Base-by-base conservation (phyloP, 2,888 invertebrate genomes). In the Pristionchus fissidentatus region DNA sequence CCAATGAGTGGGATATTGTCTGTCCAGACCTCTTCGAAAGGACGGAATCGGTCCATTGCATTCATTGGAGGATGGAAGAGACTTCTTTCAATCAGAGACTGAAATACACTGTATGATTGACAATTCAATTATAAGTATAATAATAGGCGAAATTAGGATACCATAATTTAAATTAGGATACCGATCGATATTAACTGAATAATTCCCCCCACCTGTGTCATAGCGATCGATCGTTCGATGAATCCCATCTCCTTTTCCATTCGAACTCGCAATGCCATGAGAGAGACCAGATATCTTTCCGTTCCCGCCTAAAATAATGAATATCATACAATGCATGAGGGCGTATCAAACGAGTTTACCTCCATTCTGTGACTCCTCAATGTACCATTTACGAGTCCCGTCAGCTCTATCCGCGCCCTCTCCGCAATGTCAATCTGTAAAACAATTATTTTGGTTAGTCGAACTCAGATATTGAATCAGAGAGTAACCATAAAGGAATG, bases 211-310 rank as follows among this genome's bases (percentile, higher is more conserved):
- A 78, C 78, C 78, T 78, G 78, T 32, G 26, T 13, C 4, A n/a
- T 52, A 15, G 46, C 55, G 26, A 55, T n/a, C 19, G 55, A 52
- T 29, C 52, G 43, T 26, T 78, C 78, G 22, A 55, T 55, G 55
- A 26, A 55, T 52, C 78, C 78, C 78, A 78, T 78, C 38, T 15
- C 52, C 38, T 55, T 7, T 26, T 78, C 52, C 78, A 78, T 35
- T 22, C 78, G 5, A 3, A 78, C 78, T 35, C 55, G 52, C 32
- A 38, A 22, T 8, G n/a, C 35, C 32, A 55, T 10, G 7, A 78
- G 35, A 8, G 52, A 32, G 1, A 78, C 19, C 29, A 78, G 32
- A 35, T 35, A 78, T 8, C 7, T 7, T 5, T 52, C 35, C 26
- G 52, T 78, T 8, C 55, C 55, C 1, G n/a, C 26, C 78, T 78